Conservation (phyloP, 2,797 vertebrate species). For the Calcarius lapponicus region DNA sequence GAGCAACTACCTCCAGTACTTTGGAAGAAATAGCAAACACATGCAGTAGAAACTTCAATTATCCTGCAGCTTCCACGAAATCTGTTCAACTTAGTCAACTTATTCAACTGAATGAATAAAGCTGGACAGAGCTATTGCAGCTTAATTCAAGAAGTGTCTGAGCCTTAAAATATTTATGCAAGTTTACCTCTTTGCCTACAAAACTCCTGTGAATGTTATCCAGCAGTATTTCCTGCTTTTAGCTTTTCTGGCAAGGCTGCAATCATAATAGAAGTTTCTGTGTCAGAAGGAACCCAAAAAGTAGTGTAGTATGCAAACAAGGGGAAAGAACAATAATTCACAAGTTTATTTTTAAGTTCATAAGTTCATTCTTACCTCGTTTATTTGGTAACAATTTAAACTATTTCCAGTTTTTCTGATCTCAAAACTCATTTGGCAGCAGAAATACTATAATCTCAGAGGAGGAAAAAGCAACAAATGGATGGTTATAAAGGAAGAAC, state of each 20-base stretch:
- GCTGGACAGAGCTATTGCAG: background rate
- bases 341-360: background rate
- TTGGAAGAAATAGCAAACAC: background rate
- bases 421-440: background rate
- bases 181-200: background rate
- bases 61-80: background rate
- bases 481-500: background rate
- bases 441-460: background rate
- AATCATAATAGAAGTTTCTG: background rate
- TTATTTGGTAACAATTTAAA: background rate
- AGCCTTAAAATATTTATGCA: background rate
- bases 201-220: background rate
- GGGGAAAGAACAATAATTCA: background rate
- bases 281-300: background rate
- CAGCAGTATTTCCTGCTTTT: background rate
- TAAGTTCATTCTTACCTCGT: background rate
- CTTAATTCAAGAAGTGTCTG: background rate
- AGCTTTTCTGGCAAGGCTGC: background rate
- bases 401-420: background rate
- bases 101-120: background rate
- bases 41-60: background rate
- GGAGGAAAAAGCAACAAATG: fast-evolving
- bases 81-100: background rate
- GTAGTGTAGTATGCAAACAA: background rate
- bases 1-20: background rate